Percentiles rank a stretch among this genome's conserved stretches.
These are phyloP conservation scores for Hydroisotoma schaefferi DNA, from an alignment of 2,888 invertebrate genomes.

Conservation along the genomic window DNA sequence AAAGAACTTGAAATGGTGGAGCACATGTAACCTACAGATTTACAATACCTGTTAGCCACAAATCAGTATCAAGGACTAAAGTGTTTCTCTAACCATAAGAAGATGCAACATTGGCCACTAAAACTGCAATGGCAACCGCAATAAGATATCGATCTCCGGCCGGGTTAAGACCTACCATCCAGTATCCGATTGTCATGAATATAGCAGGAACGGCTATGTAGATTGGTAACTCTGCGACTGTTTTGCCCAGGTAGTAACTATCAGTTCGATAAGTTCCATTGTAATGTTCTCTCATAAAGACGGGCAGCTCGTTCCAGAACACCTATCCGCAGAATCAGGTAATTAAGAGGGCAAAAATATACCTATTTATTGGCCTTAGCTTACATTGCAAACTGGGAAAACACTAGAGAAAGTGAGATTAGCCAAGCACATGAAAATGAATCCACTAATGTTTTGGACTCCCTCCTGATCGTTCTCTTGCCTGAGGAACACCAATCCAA, in stretches of 20 bases:
- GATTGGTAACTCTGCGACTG: constrained; percentile 80
- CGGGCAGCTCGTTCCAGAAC: constrained; percentile 53
- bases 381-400: constrained; percentile 90
- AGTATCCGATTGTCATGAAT: constrained; percentile 80
- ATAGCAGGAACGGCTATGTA: constrained; percentile 77
- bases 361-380: constrained; percentile 51
- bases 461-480: constrained; percentile 79
- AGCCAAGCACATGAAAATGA: constrained; percentile 81
- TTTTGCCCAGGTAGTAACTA: constrained; percentile 87
- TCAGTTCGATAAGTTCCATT: constrained; percentile 88
- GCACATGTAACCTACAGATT: constrained; percentile 75
- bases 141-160: constrained; percentile 63
- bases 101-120: constrained; percentile 84
- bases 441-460: constrained; percentile 91
- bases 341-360: background rate
- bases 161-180: constrained; percentile 79
- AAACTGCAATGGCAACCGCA: constrained; percentile 64
- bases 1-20: constrained; percentile 66
- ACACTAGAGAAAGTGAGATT: constrained; percentile 93
- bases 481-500: constrained; percentile 82
- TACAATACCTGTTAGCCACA: constrained; percentile 13
- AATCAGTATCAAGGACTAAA: background rate
- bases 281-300: constrained; percentile 83
- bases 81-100: constrained; percentile 68
- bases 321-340: background rate